Evolutionary conservation across 2,797 vertebrate genomes (phyloP).

Genomic region (Synanceia verrucosa): DNA sequence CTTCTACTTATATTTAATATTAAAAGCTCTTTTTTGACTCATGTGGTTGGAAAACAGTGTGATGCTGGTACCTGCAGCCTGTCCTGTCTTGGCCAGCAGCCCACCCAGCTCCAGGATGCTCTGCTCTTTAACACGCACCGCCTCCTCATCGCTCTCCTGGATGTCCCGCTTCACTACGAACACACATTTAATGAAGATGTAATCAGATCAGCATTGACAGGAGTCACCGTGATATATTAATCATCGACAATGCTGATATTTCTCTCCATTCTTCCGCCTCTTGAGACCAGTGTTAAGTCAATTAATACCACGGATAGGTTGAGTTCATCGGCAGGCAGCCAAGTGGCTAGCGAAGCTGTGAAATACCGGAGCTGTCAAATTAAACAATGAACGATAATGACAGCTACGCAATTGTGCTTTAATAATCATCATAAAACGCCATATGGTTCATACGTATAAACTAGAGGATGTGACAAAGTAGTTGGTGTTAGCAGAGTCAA

Average conservation of each 20-base stretch:
- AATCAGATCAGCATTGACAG: constrained; percentile 7
- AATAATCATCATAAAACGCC: background rate
- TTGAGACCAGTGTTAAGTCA: background rate
- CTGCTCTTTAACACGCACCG: constrained; percentile 96
- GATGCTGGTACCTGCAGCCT: constrained; percentile 89
- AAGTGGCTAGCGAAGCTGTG: constrained; percentile 12
- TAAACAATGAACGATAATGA: constrained; percentile 1
- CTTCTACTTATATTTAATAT: too few relatives aligned
- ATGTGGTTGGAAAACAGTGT: background rate
- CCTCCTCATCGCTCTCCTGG: constrained; percentile 95
- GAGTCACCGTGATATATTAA: constrained; percentile 9
- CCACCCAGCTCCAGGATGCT: constrained; percentile 96
- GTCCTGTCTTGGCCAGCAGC: constrained; percentile 95
- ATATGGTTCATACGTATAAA: background rate
- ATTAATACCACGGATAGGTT: background rate
- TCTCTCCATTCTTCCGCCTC: background rate
- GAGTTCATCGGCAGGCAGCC: constrained; percentile 22
- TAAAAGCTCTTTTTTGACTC: too few relatives aligned
- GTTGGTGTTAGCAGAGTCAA: background rate
- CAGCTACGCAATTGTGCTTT: background rate
- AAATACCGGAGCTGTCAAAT: constrained; percentile 10
- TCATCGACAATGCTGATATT: background rate
- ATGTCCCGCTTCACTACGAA: constrained; percentile 94
- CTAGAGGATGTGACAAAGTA: background rate
- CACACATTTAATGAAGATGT: constrained; percentile 8